Percentiles rank a stretch among this genome's conserved stretches.
Conservation (phyloP, 2,797 vertebrate genomes). For the Malacoctenus gilli region DNA sequence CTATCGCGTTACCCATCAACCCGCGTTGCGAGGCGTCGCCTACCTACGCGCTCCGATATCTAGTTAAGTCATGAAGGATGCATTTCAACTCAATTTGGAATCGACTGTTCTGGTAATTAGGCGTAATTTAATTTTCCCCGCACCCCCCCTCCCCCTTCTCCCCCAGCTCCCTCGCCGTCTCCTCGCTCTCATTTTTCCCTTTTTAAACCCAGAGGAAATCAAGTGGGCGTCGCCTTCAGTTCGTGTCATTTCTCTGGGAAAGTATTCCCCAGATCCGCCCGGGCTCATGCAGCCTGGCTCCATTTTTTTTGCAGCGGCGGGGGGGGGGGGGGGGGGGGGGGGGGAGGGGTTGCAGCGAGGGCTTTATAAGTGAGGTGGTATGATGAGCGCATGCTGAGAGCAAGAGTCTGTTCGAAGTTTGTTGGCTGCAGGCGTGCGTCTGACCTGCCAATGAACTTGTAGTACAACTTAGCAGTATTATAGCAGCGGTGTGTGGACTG, state of each 20-base stretch:
- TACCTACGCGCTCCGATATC: constrained; percentile 61
- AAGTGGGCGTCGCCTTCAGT: constrained; percentile 49
- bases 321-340: neutral
- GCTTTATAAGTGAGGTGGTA: constrained; percentile 36
- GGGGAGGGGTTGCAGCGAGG: constrained; percentile 17
- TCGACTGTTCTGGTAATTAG: constrained; percentile 75
- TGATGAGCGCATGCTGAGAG: constrained; percentile 47
- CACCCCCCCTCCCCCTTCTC: constrained; percentile 20
- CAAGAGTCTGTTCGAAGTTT: constrained; percentile 28
- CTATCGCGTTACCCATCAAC: constrained; percentile 65
- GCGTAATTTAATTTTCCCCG: constrained; percentile 69
- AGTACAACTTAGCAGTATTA: constrained; percentile 8
- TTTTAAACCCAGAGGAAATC: constrained; percentile 69
- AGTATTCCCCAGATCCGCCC: constrained; percentile 57
- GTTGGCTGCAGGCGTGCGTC: constrained; percentile 41
- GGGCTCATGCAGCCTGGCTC: constrained; percentile 31
- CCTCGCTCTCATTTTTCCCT: constrained; percentile 41
- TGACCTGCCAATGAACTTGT: constrained; percentile 61
- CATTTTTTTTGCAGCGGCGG: constrained; percentile 24
- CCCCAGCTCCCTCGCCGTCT: constrained; percentile 18
- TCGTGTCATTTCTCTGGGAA: constrained; percentile 63
- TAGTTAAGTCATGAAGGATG: constrained; percentile 74
- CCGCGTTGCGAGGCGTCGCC: constrained; percentile 50
- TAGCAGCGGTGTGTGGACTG: constrained; percentile 2
- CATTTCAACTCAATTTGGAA: constrained; percentile 75